Base-by-base conservation (phyloP, 2,888 invertebrate genomes). In the Campoletis raptor region DNA sequence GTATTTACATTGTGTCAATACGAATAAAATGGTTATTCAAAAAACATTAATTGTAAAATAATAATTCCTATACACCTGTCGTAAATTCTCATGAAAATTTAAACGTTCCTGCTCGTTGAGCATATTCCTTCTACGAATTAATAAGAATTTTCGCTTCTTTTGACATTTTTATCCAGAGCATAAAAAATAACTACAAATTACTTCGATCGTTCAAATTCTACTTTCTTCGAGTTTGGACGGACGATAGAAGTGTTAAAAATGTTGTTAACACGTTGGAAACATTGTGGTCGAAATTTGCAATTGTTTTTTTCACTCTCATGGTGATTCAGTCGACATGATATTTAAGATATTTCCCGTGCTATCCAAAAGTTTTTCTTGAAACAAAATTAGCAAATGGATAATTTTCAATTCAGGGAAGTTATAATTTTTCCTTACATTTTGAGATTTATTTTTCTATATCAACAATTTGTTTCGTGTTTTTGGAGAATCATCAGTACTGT, bases 1-100 rank as follows among this genome's bases (percentile, higher is more conserved):
- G 89, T 92, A 92, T 92, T 90, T 92, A 92, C 92, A 92, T 80
- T 89, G 88, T 89, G 88, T 88, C 87, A 89, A 89, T 91, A 90
- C 87, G 89, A 90, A 91, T 86, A 81, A 81, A 83, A 87, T 85
- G 81, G 85, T 85, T 61, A 30, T 30, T 64, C 52, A 85, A 87
- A 87, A 89, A 83, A n/a, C n/a, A n/a, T n/a, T n/a, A n/a, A n/a
- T n/a, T n/a, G n/a, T n/a, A n/a, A n/a, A 89, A 85, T 87, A 89
- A 84, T 87, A 85, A 85, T 87, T 85, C 87, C 87, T 79, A 64
- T 76, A 85, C 85, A 83, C 69, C 74, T 79, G 21, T 64, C 36
- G 48, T 48, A n/a, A 48, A 18, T 48, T 18, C 18, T 18, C 18
- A 48, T 1, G 7, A 48, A 48, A n/a, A 48, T 48, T 18, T 7